Evolutionary conservation across 1,140 invertebrate genomes (phyloP), one percentile per base, ranked within the genome.

Genomic region (Pogonomyrmex californicus): DNA sequence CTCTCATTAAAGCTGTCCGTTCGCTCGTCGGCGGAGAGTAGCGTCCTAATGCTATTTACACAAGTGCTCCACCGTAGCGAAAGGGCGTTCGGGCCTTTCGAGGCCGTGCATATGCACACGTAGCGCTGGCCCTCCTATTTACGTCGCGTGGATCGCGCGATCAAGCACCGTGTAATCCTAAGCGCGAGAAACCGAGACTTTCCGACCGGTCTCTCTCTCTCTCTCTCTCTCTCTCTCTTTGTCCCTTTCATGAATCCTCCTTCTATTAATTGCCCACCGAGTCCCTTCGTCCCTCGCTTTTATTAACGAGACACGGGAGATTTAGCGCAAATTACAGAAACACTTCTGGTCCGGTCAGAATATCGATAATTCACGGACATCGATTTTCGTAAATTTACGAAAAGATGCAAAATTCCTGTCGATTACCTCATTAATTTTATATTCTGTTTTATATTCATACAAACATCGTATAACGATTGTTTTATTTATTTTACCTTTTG

Each of bases 41-140:
- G 89, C 90, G 82, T 91, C 89, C 89, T 90, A 91, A 91, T 91
- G 90, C 89, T 91, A 90, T 91, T 91, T 91, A 87, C 89, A 91
- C 90, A 91, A 91, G 89, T 91, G 89, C 87, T 88, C 65, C 51
- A 73, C 44, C 63, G 58, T 66, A 75, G 82, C 88, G 81, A 88
- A 90, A 91, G 82, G 82, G 88, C 86, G 88, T 78, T 49, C 76
- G 63, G 47, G 44, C 85, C 49, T 60, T 68, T 65, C 77, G 63
- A 60, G 62, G 51, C 63, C 44, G 70, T 58, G 71, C 58, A 77
- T 49, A 56, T 54, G 79, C 41, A 38, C 33, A 47, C 41, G 56
- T 83, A 60, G 23, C 14, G 12, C 44, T 56, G 77, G 36, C 44
- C 63, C 47, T 51, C 63, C 36, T 38, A 36, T 68, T 68, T 70